Base-by-base conservation (phyloP, 37 sponge, comb jelly and placozoan species). In the Halichondria panicea region DNA sequence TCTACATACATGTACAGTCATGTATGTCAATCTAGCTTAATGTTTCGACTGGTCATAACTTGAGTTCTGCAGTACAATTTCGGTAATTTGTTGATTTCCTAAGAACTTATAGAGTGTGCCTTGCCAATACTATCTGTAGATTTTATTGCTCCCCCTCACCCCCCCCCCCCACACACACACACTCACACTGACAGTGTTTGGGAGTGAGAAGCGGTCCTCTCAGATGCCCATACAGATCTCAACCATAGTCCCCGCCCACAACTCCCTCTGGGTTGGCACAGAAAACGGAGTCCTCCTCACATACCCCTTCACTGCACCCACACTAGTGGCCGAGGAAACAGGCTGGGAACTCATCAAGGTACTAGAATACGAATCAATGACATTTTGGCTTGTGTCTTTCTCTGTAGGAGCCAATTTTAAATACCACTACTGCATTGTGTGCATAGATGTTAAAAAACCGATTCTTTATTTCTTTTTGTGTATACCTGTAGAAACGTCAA, bases 311-410 rank as follows among this genome's bases (percentile, higher is more conserved):
- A 71, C 71, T 11, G 50, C 77, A 0, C 91, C 91, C 4, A 44
- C 83, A 0, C 24, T 86, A 5, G 87, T 91, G 28, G 87, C 83
- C 40, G 91, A 86, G 64, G 91, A 91, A 52, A 34, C 80, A 36
- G 90, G 90, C 19, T 89, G 90, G 90, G 90, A 89, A 59, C 65
- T 89, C 57, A 79, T 85, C 53, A 85, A 85, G 86, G 86, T 85
- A 0, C 3, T 59, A 2, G 19, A 21, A 44, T 18, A 2, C 38
- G n/a, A n/a, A n/a, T n/a, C n/a, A n/a, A n/a, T n/a, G n/a, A n/a
- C n/a, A 22, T 60, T 15, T 48, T 48, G 11, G 52, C 15, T 11
- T 48, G 11, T n/a, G n/a, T n/a, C n/a, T n/a, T n/a, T n/a, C n/a
- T n/a, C n/a, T n/a, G 43, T 68, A 31, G 8, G 66, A n/a, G 35